These are phyloP conservation scores for Gobionotothen gibberifrons DNA, from an alignment of 2,797 vertebrate species.

Conservation along the genomic window DNA sequence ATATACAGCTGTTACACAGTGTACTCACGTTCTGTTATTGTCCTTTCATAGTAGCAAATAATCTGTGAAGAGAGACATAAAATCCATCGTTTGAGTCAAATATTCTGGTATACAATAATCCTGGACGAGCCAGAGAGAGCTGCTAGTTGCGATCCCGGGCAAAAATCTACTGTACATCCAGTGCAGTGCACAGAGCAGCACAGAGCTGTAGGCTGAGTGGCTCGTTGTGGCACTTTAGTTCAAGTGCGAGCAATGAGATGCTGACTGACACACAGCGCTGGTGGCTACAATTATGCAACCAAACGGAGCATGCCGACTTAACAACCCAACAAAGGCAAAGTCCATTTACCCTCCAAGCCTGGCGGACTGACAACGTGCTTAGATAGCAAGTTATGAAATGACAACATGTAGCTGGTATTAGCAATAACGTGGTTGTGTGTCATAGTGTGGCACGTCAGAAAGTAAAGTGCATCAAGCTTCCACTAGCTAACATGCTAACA, in stretches of 20 bases:
- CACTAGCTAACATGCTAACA: slow-evolving; percentile 61
- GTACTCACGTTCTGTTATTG: slow-evolving; percentile 61
- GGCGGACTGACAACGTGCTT: neutral
- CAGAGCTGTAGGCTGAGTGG: slow-evolving; percentile 48
- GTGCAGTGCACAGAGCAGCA: slow-evolving; percentile 44
- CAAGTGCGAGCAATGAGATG: slow-evolving; percentile 63
- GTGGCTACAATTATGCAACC: slow-evolving; percentile 72
- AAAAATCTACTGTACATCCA: slow-evolving; percentile 41
- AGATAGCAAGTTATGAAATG: neutral
- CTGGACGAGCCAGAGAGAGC: slow-evolving; percentile 18
- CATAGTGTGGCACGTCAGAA: too few species aligned
- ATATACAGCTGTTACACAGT: neutral
- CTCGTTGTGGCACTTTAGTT: slow-evolving; percentile 44
- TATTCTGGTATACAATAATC: slow-evolving; percentile 5
- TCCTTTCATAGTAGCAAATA: slow-evolving; percentile 50
- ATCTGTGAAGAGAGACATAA: slow-evolving; percentile 47
- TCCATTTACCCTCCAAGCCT: slow-evolving; percentile 2
- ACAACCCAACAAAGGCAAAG: slow-evolving; percentile 17
- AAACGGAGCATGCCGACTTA: slow-evolving; percentile 39
- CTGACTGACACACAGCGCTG: slow-evolving; percentile 66
- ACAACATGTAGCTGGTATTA: neutral
- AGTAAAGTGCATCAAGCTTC: neutral
- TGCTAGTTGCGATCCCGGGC: slow-evolving; percentile 22
- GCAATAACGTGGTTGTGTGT: neutral
- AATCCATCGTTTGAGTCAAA: slow-evolving; percentile 2